Conservation (phyloP, 2,888 invertebrate genomes). For the Dinocampus coccinellae region DNA sequence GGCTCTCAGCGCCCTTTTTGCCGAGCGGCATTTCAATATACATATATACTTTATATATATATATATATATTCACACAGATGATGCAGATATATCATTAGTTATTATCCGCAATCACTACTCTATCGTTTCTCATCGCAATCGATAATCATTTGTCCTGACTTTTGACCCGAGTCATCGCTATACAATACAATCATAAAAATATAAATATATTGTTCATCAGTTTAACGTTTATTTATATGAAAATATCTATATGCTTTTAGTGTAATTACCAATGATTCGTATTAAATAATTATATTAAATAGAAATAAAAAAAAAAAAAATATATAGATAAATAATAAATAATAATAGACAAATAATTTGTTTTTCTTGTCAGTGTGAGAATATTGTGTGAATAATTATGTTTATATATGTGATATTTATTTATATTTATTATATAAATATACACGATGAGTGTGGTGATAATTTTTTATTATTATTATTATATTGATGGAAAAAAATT, state of each 20-base stretch:
- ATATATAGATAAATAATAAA: too few species aligned
- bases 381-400: too few species aligned
- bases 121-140: conserved; percentile 27
- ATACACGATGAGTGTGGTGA: too few species aligned
- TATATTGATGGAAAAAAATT: too few species aligned
- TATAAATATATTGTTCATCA: conserved; percentile 52
- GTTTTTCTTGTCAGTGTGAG: too few species aligned
- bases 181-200: conserved; percentile 44
- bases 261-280: background rate
- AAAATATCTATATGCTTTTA: background rate
- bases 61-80: conserved; percentile 20
- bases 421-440: too few species aligned
- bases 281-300: too few species aligned
- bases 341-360: too few species aligned
- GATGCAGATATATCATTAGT: conserved; percentile 30
- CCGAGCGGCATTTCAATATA: conserved; percentile 8
- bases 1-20: conserved; percentile 38
- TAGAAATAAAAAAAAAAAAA: too few species aligned
- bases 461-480: too few species aligned
- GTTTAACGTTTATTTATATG: background rate
- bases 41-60: conserved; percentile 31
- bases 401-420: too few species aligned
- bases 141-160: conserved; percentile 50
- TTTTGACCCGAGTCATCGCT: conserved; percentile 56
- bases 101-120: conserved; percentile 28